Base-by-base conservation (phyloP, 1,140 invertebrate species). In the Ectropis grisescens region DNA sequence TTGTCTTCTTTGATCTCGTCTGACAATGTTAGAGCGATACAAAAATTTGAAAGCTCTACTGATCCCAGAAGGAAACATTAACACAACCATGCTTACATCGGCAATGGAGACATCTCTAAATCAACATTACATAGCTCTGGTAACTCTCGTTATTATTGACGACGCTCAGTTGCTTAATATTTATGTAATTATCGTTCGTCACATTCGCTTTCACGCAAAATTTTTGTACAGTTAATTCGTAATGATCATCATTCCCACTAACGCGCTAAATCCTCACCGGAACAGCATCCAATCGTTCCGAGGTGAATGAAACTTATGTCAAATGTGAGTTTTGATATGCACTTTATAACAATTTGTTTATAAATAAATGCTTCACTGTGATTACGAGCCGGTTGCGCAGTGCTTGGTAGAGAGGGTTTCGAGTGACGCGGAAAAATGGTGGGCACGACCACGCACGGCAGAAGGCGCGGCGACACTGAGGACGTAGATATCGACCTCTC, bases 401-500 rank as follows among this genome's bases (percentile, higher is more conserved):
- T 37, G 44, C 33, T 35, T 11, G 23, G 16, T 37, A 30, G 25
- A 28, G 36, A 22, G 37, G 19, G 28, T 11, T 26, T n/a, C n/a
- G 39, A 39, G 25, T 19, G 46, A 32, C 41, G 37, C 27, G 37
- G n/a, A 38, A 13, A 25, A 15, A 22, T 28, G 24, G 7, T 16
- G 13, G 24, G 11, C 19, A 61, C 59, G 43, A 47, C 58, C 67
- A 55, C 57, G 29, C 58, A 47, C 33, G 12, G 15, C 45, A 43
- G 42, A 33, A 50, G 54, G 49, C 70, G 71, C 68, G 64, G 37
- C 61, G 56, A 56, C 43, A 76, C 71, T 69, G 44, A 30, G 41
- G 16, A 3, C 8, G 16, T 4, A 41, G 33, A 51, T 76, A 76
- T 76, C 71, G 71, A 76, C 71, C 69, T 66, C 44, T 38, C 50